Evolutionary conservation across 1,140 invertebrate species (phyloP).

Genomic region (Pachypeltis micranthus): DNA sequence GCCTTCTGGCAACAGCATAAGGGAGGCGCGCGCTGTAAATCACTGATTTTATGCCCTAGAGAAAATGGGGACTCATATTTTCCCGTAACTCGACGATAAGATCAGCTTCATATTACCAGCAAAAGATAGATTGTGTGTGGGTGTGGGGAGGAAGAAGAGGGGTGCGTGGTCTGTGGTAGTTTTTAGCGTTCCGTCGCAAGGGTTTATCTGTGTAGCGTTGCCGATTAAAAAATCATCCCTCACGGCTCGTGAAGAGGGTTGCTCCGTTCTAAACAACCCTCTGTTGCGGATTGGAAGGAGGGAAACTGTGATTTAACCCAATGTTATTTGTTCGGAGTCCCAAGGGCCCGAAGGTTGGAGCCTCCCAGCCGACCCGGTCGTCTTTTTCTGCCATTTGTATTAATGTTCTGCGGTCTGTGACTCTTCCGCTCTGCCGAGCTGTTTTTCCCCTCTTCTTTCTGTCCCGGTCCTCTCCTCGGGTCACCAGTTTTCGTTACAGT

Average conservation of each 20-base stretch:
- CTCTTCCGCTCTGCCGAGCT: background rate
- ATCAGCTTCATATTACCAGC: no score
- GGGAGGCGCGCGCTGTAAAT: no score
- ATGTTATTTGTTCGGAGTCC: conserved; percentile 1
- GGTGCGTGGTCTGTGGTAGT: no score
- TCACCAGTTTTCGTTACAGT: no score
- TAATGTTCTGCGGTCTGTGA: conserved; percentile 4
- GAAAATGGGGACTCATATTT: no score
- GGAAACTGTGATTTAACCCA: background rate
- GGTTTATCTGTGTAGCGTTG: background rate
- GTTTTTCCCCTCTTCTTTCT: background rate
- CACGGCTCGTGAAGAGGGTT: background rate
- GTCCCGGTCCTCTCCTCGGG: no score
- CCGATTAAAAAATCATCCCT: conserved; percentile 8
- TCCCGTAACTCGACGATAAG: no score
- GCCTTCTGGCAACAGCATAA: no score
- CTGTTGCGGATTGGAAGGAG: conserved; percentile 2
- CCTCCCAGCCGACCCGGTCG: background rate
- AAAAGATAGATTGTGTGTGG: no score
- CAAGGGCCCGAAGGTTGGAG: background rate
- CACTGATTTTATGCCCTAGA: no score
- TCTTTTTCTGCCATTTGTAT: background rate
- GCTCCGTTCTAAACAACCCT: conserved; percentile 1
- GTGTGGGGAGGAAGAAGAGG: no score
- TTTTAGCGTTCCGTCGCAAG: background rate